Conservation (phyloP, 2,113 vertebrate species). For the Callospermophilus lateralis region DNA sequence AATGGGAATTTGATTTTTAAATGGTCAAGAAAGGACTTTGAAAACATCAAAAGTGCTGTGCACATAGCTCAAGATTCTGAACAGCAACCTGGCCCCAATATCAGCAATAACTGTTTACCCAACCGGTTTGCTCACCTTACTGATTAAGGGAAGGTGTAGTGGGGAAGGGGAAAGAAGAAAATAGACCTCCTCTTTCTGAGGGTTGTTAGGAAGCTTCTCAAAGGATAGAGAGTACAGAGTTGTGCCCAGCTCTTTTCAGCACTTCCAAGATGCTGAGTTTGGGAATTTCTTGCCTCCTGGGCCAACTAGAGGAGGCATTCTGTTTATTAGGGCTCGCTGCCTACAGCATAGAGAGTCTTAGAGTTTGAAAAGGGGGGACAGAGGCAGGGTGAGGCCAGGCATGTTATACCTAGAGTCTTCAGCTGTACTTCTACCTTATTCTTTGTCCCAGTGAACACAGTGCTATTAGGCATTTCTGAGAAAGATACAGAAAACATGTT, state of each 20-base stretch:
- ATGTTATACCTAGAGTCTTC: neutral
- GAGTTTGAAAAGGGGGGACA: neutral
- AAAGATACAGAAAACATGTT: neutral
- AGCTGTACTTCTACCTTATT: slow-evolving; percentile 15
- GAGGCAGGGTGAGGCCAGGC: neutral
- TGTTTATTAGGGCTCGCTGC: neutral
- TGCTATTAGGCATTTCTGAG: slow-evolving; percentile 32
- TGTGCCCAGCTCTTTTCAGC: neutral
- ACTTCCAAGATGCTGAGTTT: neutral
- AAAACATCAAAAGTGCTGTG: slow-evolving; percentile 19
- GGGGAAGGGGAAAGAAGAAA: neutral
- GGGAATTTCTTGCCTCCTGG: neutral
- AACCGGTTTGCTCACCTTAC: neutral
- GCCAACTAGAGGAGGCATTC: neutral
- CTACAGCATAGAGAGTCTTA: neutral
- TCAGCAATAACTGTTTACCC: neutral
- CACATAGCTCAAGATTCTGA: neutral
- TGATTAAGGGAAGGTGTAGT: neutral
- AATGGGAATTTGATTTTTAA: neutral
- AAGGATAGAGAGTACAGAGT: neutral
- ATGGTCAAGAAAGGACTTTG: neutral
- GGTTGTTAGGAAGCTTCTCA: neutral
- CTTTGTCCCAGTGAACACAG: neutral
- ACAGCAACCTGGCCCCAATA: neutral
- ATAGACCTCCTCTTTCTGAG: neutral